These are phyloP conservation scores for Trachelus iudaicus DNA, from an alignment of 2,888 invertebrate genomes.

Conservation along the genomic window DNA sequence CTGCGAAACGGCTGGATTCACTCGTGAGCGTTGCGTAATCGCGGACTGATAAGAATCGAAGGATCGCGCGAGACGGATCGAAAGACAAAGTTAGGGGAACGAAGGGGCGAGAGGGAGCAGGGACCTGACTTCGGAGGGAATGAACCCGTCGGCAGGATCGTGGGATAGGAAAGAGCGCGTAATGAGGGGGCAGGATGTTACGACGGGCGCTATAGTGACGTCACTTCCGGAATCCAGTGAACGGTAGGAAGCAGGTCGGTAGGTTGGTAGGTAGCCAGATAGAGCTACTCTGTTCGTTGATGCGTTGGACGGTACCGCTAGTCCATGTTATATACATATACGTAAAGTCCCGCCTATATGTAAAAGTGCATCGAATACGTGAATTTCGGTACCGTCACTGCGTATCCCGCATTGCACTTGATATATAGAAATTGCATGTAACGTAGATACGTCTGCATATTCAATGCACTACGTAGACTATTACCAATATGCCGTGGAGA, in stretches of 20 bases:
- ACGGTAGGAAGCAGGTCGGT: conserved; percentile 57
- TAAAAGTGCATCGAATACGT: neutral
- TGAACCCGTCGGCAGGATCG: neutral
- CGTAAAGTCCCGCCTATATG: neutral
- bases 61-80: conserved; percentile 20
- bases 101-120: neutral
- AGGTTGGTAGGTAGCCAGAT: conserved; percentile 50
- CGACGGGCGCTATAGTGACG: conserved; percentile 53
- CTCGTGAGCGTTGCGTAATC: neutral
- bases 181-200: conserved; percentile 49
- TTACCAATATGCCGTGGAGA: neutral
- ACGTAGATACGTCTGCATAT: neutral
- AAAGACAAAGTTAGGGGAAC: conserved; percentile 4
- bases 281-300: conserved; percentile 19
- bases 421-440: neutral
- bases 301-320: neutral
- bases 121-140: neutral
- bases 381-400: neutral
- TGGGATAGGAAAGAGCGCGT: neutral
- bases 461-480: neutral
- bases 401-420: neutral
- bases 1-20: neutral
- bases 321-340: neutral
- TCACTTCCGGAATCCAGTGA: conserved; percentile 57
- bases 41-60: neutral